phyloP scores from a whole-genome alignment of 2,888 invertebrate genomes.

The Lysandra bellargus region DNA sequence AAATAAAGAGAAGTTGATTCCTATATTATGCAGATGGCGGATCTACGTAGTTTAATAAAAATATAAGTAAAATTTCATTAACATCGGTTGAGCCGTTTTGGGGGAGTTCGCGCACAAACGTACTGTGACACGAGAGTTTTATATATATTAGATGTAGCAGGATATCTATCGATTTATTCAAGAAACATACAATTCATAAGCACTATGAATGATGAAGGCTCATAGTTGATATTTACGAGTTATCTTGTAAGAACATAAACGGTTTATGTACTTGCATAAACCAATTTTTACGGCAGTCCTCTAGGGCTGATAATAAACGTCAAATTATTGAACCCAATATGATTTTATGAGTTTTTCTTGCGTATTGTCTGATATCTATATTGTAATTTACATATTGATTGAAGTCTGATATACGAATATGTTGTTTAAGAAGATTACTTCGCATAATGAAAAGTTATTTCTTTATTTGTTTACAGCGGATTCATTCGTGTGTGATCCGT shows the following conservation, averaged over 20 bases:
- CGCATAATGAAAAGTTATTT: neutral
- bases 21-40: too few species aligned
- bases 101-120: too few species aligned
- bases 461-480: neutral
- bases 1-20: too few species aligned
- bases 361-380: constrained; percentile 5
- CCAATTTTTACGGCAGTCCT: constrained; percentile 21
- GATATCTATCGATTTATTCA: neutral
- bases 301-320: constrained; percentile 21
- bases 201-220: neutral
- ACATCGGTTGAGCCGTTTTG: too few species aligned
- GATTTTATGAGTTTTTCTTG: constrained; percentile 13
- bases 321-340: constrained; percentile 23
- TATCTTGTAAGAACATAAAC: constrained; percentile 22
- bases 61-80: too few species aligned
- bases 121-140: too few species aligned
- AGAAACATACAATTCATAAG: neutral
- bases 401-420: neutral
- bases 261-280: constrained; percentile 29
- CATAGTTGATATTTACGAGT: constrained; percentile 10
- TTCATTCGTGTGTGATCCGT: neutral
- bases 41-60: too few species aligned
- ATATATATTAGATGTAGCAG: neutral
- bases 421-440: neutral
- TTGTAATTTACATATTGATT: neutral